Conservation (phyloP, 2,797 vertebrate genomes). For the Sebastes wilsoni region DNA sequence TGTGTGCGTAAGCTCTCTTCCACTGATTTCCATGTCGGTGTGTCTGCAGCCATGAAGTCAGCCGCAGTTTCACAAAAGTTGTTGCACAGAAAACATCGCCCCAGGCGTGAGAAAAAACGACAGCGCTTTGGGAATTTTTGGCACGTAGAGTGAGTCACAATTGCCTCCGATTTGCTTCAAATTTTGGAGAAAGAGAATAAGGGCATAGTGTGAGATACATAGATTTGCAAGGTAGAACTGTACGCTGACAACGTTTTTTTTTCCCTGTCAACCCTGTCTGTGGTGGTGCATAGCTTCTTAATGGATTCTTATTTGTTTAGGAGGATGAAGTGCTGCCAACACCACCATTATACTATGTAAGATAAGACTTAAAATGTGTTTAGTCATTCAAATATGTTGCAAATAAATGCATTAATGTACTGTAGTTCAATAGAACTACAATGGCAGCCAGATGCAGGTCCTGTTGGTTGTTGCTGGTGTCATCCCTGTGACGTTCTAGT, state of each 20-base stretch:
- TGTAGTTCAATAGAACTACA: background rate
- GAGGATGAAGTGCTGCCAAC: background rate
- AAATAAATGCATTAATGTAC: background rate
- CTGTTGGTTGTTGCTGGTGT: background rate
- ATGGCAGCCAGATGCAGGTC: background rate
- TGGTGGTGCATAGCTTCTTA: slow-evolving; percentile 2
- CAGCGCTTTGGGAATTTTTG: slow-evolving; percentile 60
- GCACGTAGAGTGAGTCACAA: slow-evolving; percentile 35
- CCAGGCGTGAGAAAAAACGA: slow-evolving; percentile 63
- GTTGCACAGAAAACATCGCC: slow-evolving; percentile 25
- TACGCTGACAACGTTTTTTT: slow-evolving; percentile 15
- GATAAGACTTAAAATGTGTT: background rate
- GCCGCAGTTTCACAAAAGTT: slow-evolving; percentile 54
- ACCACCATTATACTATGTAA: background rate
- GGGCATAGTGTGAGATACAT: slow-evolving; percentile 23
- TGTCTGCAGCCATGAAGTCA: slow-evolving; percentile 33
- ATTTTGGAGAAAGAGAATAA: slow-evolving; percentile 52
- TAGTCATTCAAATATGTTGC: background rate
- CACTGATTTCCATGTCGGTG: slow-evolving; percentile 3
- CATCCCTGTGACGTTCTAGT: background rate
- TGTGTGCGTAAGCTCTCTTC: background rate
- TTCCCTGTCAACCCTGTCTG: background rate
- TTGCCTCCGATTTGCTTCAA: slow-evolving; percentile 65
- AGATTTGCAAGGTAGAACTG: slow-evolving; percentile 23
- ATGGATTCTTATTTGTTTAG: background rate